These are phyloP conservation scores for Eulemur mongoz DNA, from an alignment of 2,797 vertebrate species.

Conservation along the genomic window DNA sequence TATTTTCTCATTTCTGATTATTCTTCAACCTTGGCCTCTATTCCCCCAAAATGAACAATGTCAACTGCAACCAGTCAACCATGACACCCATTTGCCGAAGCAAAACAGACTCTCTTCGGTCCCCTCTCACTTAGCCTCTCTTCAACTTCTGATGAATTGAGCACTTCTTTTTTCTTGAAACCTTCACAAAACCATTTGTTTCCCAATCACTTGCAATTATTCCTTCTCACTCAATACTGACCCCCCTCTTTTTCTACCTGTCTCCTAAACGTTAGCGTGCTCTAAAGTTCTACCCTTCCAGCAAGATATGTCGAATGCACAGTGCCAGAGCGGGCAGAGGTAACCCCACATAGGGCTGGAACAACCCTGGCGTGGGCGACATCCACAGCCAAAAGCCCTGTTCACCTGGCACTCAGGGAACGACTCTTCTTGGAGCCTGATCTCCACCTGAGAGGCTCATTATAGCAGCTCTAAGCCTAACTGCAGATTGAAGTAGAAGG, in stretches of 20 bases:
- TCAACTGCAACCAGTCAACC: not conserved
- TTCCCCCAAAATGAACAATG: not conserved
- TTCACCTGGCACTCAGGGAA: rapidly evolving
- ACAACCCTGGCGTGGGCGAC: too few species aligned
- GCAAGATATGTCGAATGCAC: not conserved
- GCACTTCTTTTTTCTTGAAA: not conserved
- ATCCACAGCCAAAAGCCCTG: not conserved
- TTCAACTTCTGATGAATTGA: not conserved
- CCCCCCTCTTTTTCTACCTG: not conserved
- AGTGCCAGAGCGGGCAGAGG: not conserved
- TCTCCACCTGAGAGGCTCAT: not conserved
- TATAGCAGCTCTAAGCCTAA: not conserved
- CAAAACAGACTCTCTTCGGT: not conserved
- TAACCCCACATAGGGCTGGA: not conserved
- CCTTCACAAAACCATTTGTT: not conserved
- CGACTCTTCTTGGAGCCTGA: not conserved
- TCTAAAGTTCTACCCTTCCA: not conserved
- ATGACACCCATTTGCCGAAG: not conserved
- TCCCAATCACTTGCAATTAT: not conserved
- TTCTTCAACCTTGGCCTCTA: not conserved
- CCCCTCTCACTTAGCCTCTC: not conserved
- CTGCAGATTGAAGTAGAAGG: not conserved
- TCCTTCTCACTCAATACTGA: not conserved
- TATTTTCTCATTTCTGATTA: not conserved
- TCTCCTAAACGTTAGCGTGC: not conserved